Base-by-base conservation (phyloP, 2,888 invertebrate genomes). In the Calliphora vomitoria region DNA sequence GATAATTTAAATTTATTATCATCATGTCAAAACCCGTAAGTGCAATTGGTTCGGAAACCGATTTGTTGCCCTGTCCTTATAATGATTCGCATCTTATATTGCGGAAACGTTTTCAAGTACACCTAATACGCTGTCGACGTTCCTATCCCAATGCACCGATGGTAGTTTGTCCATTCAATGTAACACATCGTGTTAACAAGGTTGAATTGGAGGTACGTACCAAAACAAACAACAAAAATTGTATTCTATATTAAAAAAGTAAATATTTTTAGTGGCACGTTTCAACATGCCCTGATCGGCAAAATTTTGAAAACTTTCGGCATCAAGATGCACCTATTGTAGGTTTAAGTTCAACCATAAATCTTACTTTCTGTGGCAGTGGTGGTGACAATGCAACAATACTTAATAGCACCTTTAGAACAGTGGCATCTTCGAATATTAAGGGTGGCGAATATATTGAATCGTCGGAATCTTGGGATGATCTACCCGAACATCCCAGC, bases 41-140 rank as follows among this genome's bases (percentile, higher is more conserved):
- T 55, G 74, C 87, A 15, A 60, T 82, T 13, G 89, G 87, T 25
- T 62, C 18, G 0, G 89, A 89, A 55, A 88, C 87, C 15, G 93
- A 94, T 31, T 87, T 94, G 88, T 88, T 94, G 15, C 91, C 93
- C 0, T 95, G 95, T 71, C 95, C 95, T 0, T 95, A 95, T 90
- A 93, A 95, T 85, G 88, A 88, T n/a, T 86, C 94, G 0, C 95
- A 90, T 85, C 72, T 74, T 47, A 89, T 90, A 82, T 50, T 89
- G 62, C 88, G 89, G 4, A 78, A 79, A 6, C 89, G 90, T 18
- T 88, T 90, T 31, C 90, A 89, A 82, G 89, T 89, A 6, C 90
- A 90, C 85, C 66, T 90, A 6, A 80, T 89, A 18, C 87, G 89
- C 31, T 90, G 90, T 31, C 89, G 90, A 0, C 87, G 82, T 31